Evolutionary conservation across 1,140 invertebrate genomes (phyloP).

Genomic region (Lutraria rhynchaena): DNA sequence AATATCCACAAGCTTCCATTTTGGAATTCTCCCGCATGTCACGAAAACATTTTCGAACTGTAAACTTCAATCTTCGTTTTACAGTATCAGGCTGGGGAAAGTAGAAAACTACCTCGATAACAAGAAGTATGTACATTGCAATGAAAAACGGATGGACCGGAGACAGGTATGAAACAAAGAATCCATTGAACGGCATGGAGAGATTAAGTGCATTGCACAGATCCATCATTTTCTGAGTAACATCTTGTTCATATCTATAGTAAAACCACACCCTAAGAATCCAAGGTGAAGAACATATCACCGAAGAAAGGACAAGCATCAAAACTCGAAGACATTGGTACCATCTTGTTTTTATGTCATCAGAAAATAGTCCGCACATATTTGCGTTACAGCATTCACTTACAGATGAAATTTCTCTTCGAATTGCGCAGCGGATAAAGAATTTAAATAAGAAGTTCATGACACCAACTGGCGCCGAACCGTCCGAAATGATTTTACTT

Average conservation of each 20-base stretch:
- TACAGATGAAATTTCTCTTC: conserved; percentile 14
- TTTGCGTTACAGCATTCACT: conserved; percentile 8
- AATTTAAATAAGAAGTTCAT: conserved; percentile 5
- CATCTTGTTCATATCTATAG: conserved; percentile 3
- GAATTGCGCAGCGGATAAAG: conserved; percentile 28
- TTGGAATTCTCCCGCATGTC: conserved; percentile 15
- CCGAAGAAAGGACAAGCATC: neutral
- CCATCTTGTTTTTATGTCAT: neutral
- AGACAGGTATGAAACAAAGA: conserved; percentile 19
- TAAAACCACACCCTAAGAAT: conserved; percentile 40
- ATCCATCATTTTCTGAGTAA: neutral
- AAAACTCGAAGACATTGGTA: conserved; percentile 4
- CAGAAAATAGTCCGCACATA: neutral
- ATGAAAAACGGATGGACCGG: conserved; percentile 11
- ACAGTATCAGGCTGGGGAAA: neutral
- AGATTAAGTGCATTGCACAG: conserved; percentile 7
- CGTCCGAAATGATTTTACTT: conserved; percentile 30
- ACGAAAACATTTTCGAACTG: conserved; percentile 24
- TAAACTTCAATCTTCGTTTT: conserved; percentile 24
- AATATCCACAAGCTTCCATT: conserved; percentile 20
- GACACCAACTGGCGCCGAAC: conserved; percentile 10
- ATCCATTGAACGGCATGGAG: conserved; percentile 12
- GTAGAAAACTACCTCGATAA: neutral
- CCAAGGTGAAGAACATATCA: neutral
- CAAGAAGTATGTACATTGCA: conserved; percentile 18